Evolutionary conservation across 2,113 vertebrate species (phyloP), one percentile per base, ranked within the genome.

Genomic region (Megaptera novaeangliae): DNA sequence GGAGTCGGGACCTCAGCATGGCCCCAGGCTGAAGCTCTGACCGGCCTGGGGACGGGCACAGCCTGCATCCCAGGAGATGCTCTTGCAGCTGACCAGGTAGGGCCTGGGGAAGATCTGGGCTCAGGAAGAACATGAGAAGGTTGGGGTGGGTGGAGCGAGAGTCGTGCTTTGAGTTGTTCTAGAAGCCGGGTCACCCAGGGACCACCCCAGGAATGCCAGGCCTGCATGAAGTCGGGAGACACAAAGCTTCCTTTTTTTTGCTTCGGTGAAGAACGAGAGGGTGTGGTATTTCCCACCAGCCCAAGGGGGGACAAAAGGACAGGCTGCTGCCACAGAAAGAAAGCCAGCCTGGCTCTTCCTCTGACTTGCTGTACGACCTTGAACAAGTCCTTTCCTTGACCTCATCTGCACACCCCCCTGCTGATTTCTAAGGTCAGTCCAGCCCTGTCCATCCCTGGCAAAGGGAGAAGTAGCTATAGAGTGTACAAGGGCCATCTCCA

Each of bases 11-110:
- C 13, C 59, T 13, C 8, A 12, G 36, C 25, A 0, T 15, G 63
- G 82, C 46, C 77, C 55, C 7, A 17, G 61, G 74, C 34, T 0
- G 20, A 36, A 8, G 34, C 75, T 64, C 18, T 1, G 15, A 36
- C 0, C 1, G 39, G 39, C 27, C 39, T 1, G 20, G 20, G 69
- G 11, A 13, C 1, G 3, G 41, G 14, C 6, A 13, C 10, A 0
- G 8, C 34, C 34, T 44, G 41, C 15, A 18, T 2, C 52, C 11
- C 64, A 18, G 44, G 81, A 91, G 55, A 8, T 8, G 44, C 41
- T 39, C 55, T 29, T n/a, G 49, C 59, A 63, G 61, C 86, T 49
- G 85, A 39, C 49, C 5, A 1, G 68, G 25, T 20, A 21, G 36
- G 86, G 29, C 36, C 41, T 8, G 46, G 31, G 59, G 41, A 74